These are phyloP conservation scores for Camponotus floridanus DNA, from an alignment of 1,140 invertebrate genomes.

Conservation along the genomic window DNA sequence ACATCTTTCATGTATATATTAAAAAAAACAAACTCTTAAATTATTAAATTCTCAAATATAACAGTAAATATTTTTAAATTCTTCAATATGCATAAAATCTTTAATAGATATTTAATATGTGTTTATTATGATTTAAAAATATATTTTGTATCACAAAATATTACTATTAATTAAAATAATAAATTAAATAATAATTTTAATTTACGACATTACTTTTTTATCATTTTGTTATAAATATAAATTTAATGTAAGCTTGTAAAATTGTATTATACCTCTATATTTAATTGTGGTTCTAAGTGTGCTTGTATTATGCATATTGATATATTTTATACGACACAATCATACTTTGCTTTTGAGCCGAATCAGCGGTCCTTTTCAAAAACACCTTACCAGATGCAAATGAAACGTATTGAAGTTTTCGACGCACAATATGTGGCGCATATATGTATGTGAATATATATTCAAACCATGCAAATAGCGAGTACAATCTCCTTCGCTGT, in stretches of 20 bases:
- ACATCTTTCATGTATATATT: neutral
- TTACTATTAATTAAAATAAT: neutral
- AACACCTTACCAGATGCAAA: conserved; percentile 13
- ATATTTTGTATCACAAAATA: neutral
- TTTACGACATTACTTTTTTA: neutral
- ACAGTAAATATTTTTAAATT: neutral
- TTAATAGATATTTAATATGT: no score
- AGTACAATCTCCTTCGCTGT: conserved; percentile 13
- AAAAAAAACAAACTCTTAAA: neutral
- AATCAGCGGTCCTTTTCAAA: neutral
- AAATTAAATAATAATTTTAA: neutral
- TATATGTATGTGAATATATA: neutral
- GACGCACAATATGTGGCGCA: neutral
- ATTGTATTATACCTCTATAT: neutral
- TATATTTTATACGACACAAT: neutral
- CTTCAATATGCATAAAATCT: neutral
- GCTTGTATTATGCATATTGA: conserved; percentile 7
- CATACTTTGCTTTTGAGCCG: neutral
- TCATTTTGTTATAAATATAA: neutral
- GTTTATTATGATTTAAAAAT: neutral
- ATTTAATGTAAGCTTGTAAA: neutral
- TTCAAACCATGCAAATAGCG: neutral
- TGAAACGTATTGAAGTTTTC: conserved; percentile 29
- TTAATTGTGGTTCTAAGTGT: no score
- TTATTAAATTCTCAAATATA: neutral